Percentiles rank a stretch among this genome's conserved stretches.
phyloP scores from a whole-genome alignment of 2,797 vertebrate genomes.

The Alauda arvensis region DNA sequence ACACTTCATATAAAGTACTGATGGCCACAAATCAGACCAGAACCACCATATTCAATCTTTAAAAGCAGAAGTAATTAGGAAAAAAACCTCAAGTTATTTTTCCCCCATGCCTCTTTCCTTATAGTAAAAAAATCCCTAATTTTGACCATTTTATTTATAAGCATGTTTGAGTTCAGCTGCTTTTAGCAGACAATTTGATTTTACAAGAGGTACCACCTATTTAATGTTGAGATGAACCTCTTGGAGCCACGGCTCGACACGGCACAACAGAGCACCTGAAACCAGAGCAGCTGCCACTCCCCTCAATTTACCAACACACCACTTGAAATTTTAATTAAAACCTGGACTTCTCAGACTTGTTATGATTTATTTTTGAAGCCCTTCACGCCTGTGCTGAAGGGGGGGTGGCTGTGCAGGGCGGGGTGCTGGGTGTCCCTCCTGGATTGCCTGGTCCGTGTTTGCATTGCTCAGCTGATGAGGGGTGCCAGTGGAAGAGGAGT shows the following conservation, averaged over 20 bases:
- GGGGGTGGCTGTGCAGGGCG: too few species aligned
- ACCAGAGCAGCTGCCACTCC: background rate
- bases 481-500: background rate
- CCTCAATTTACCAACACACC: background rate
- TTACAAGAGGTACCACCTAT: background rate
- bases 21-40: background rate
- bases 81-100: background rate
- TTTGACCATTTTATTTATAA: background rate
- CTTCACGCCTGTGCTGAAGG: too few species aligned
- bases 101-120: rapidly evolving
- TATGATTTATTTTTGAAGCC: rapidly evolving
- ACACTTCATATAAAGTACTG: background rate
- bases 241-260: rapidly evolving
- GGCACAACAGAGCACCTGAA: background rate
- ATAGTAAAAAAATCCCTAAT: background rate
- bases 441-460: rapidly evolving
- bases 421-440: rapidly evolving
- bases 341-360: background rate
- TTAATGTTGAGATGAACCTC: background rate
- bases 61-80: background rate
- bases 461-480: background rate
- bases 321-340: background rate
- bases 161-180: background rate
- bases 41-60: background rate
- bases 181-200: background rate